These are phyloP conservation scores for Sebastes elongatus DNA, from an alignment of 2,797 vertebrate species.

Conservation along the genomic window DNA sequence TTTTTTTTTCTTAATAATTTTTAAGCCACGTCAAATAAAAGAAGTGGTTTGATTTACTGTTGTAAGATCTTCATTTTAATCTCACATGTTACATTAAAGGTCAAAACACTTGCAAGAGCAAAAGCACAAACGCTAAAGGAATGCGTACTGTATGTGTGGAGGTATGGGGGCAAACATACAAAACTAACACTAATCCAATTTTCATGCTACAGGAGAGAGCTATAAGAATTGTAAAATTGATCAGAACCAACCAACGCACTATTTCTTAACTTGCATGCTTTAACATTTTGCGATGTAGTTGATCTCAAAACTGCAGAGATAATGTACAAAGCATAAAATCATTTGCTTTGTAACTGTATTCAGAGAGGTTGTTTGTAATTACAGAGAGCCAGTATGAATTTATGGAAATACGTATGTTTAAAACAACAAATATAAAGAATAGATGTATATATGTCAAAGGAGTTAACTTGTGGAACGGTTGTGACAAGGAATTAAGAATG, in stretches of 20 bases:
- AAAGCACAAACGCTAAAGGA: background rate
- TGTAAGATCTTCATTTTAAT: background rate
- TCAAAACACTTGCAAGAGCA: background rate
- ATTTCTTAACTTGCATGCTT: background rate
- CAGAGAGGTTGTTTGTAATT: background rate
- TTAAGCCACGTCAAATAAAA: background rate
- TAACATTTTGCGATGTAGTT: background rate
- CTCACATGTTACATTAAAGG: background rate
- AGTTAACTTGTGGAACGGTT: background rate
- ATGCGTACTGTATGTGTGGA: background rate
- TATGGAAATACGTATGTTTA: background rate
- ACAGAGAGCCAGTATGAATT: background rate
- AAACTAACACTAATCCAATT: background rate
- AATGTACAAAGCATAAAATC: background rate
- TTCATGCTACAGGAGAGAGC: background rate
- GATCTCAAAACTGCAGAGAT: background rate
- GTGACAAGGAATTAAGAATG: background rate
- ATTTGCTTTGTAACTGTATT: background rate
- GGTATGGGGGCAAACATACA: background rate
- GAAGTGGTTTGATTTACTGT: background rate
- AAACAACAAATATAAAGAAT: background rate
- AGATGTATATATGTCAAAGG: background rate
- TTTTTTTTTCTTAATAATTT: background rate
- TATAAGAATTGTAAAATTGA: background rate
- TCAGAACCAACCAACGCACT: background rate